A percentile compares a stretch with the other conserved stretches of the same genome.
Evolutionary conservation across 2,113 vertebrate species (phyloP).

Genomic region (Tapirus terrestris): DNA sequence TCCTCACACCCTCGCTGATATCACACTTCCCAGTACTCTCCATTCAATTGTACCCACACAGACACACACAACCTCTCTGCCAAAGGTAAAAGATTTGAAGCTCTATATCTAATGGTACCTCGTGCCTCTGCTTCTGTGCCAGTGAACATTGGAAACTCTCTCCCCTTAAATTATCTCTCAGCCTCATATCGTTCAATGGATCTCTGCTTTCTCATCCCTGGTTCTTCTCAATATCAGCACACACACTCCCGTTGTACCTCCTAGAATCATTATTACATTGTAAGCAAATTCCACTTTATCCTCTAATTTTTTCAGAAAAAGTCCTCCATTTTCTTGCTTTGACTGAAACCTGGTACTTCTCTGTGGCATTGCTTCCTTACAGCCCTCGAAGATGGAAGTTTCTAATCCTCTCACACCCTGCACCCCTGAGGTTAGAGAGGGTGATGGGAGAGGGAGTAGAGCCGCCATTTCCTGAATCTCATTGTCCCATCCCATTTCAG

Average conservation of each 20-base stretch:
- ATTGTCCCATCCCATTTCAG: no score
- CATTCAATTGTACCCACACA: fast-evolving
- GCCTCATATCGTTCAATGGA: fast-evolving
- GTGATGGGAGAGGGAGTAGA: fast-evolving
- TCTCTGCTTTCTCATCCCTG: background rate
- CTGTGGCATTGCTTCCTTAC: background rate
- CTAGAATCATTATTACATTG: background rate
- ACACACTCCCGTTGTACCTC: background rate
- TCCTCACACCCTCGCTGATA: fast-evolving
- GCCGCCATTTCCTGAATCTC: background rate
- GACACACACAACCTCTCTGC: fast-evolving
- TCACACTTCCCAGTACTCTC: no score
- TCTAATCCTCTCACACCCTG: fast-evolving
- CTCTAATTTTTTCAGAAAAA: background rate
- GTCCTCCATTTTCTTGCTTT: background rate
- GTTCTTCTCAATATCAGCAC: background rate
- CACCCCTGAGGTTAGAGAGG: background rate
- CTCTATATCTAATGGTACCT: background rate
- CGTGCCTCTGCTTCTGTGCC: background rate
- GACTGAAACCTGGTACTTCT: background rate
- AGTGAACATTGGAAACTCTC: fast-evolving
- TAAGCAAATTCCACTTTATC: background rate
- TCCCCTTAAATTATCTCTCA: background rate
- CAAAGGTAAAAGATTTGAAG: no score
- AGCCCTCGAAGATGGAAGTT: background rate